Evolutionary conservation across 2,888 invertebrate genomes (phyloP), one percentile per base, ranked within the genome.

Genomic region (Drosophila suboccidentalis): DNA sequence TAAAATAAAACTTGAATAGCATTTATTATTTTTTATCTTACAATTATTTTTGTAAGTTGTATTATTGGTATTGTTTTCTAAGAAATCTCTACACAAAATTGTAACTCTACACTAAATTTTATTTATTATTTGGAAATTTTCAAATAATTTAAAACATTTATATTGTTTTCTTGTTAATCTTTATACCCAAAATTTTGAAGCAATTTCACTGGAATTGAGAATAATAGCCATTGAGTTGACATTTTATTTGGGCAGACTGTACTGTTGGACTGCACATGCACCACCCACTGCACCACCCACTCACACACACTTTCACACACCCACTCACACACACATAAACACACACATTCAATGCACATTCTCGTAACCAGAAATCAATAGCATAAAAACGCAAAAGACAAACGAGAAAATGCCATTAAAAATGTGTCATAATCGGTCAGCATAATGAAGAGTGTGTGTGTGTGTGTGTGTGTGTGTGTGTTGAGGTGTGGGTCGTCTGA

Each of bases 381-480:
- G 82, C 85, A 85, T 85, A 85, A 89, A 79, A 79, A 72, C 26
- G 68, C 68, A 76, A 66, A 80, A 67, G 54, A 66, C 58, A 73
- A 76, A 78, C 88, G 86, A 87, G 89, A 85, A 85, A 85, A 87
- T 89, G 72, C 76, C 71, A 89, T 87, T 89, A 86, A 85, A 87
- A 89, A 89, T 81, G 82, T 85, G 85, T 84, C 85, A 89, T 85
- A 85, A 85, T 85, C 85, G 85, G 89, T 89, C 89, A 85, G 87
- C 85, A 89, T 85, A 85, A 80, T 74, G 77, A 66, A 71, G 74
- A 64, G 72, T 65, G 39, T 22, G 10, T 22, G 4, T 22, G 22
- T 22, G 22, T 22, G 22, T 22, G 22, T 3, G 22, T 3, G 4
- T 3, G 22, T 22, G 22, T 22, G 22, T 2, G 22, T 22, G 22